Evolutionary conservation across 1,140 invertebrate species (phyloP).

Genomic region (Plutomurus gul): DNA sequence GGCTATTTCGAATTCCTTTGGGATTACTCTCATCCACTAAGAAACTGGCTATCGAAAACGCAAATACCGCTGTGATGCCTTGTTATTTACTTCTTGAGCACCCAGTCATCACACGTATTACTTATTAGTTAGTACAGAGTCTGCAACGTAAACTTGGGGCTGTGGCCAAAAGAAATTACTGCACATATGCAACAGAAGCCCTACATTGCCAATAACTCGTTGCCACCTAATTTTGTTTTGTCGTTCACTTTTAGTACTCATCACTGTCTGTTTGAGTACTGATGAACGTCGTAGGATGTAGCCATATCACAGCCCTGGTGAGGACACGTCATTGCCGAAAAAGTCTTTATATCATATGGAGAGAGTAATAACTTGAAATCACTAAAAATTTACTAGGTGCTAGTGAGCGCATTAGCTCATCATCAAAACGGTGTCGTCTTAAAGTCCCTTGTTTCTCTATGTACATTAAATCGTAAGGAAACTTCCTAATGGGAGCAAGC

Average conservation of each 20-base stretch:
- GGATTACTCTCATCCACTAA: neutral
- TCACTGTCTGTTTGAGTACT: neutral
- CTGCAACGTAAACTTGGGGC: neutral
- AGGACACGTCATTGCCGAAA: neutral
- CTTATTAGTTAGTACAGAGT: neutral
- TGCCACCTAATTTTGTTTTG: slow-evolving; percentile 20
- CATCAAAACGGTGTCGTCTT: neutral
- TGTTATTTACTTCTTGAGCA: neutral
- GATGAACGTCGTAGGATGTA: neutral
- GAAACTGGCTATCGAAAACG: neutral
- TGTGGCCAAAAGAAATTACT: neutral
- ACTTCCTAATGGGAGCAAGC: too few relatives aligned
- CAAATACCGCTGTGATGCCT: neutral
- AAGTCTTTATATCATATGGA: neutral
- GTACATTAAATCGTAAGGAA: too few relatives aligned
- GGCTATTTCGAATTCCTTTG: neutral
- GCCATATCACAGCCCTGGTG: neutral
- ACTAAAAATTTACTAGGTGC: slow-evolving; percentile 1
- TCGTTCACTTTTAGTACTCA: neutral
- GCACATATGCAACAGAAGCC: neutral
- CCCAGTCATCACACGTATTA: neutral
- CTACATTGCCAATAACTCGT: slow-evolving; percentile 17
- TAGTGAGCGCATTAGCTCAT: neutral
- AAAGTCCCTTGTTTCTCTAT: neutral
- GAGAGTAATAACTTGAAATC: neutral